Evolutionary conservation across 2,888 invertebrate genomes (phyloP), one percentile per base, ranked within the genome.

Genomic region (Drosophila falleni): DNA sequence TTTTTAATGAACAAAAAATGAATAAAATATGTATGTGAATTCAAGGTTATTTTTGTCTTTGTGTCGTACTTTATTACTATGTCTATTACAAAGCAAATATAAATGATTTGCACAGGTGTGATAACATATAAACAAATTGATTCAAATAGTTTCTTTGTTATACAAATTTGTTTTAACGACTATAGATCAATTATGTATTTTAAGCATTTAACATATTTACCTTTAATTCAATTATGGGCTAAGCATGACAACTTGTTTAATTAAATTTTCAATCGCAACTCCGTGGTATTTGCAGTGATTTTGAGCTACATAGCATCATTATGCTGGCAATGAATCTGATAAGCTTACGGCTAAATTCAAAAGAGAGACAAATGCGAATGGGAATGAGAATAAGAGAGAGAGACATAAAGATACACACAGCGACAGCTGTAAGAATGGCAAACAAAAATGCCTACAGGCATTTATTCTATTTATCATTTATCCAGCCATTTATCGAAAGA

Each of bases 401-500:
- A 60, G 46, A 56, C 44, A 35, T n/a, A 64, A 61, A 62, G 31
- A 53, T 31, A 58, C 46, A 63, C 41, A 42, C 49, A 80, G 63
- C 61, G 49, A 50, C 47, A 50, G 66, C 56, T 44, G 56, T 60
- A 59, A 62, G 81, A 80, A 72, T 64, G 68, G 71, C 74, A 65
- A 69, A 68, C 82, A 82, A 56, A 77, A 86, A 86, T 83, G 77
- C 72, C 86, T 74, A 62, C 44, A 76, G 83, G 65, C 84, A 88
- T 85, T 81, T 72, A 85, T 89, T 89, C 88, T 85, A 87, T 85
- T 85, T 89, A 85, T 85, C 84, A 89, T 89, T 87, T 88, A 89
- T 89, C 78, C 89, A 80, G 90, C 78, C 78, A 86, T 88, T 86
- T 86, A 86, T 86, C 84, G 84, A 63, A 55, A 73, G 84, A 80